phyloP scores from a whole-genome alignment of 2,797 vertebrate species.

The Denticeps clupeoides region DNA sequence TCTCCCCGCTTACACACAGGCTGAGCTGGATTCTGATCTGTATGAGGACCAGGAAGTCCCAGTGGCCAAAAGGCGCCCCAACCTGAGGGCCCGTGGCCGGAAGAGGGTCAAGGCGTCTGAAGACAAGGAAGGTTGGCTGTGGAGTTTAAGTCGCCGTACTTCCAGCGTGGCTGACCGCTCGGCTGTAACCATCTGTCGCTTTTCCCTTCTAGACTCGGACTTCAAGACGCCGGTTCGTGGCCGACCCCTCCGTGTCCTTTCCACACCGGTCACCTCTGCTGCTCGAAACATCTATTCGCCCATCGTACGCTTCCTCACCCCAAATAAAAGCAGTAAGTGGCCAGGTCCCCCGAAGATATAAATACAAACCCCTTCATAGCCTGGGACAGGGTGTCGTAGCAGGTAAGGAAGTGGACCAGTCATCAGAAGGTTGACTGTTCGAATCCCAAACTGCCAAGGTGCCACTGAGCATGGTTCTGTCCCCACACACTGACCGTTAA shows the following conservation, averaged over 20 bases:
- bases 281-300: conserved; percentile 58
- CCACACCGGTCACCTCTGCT: conserved; percentile 38
- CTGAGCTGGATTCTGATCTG: conserved; percentile 6
- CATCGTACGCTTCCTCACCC: conserved; percentile 58
- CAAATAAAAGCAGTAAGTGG: conserved; percentile 62
- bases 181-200: neutral
- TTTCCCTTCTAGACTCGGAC: conserved; percentile 31
- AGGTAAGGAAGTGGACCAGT: no score
- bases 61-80: conserved; percentile 25
- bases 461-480: no score
- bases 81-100: conserved; percentile 29
- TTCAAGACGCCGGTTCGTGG: conserved; percentile 55
- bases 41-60: conserved; percentile 35
- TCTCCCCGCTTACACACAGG: conserved; percentile 16
- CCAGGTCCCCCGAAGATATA: neutral
- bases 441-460: no score
- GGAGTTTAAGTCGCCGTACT: neutral
- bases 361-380: no score
- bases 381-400: no score
- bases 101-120: conserved; percentile 38
- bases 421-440: no score
- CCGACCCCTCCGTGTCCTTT: conserved; percentile 15
- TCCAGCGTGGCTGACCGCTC: no score
- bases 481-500: no score
- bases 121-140: conserved; percentile 33